Evolutionary conservation across 2,113 vertebrate genomes (phyloP), one percentile per base, ranked within the genome.

Genomic region (Scartelaos histophorus): DNA sequence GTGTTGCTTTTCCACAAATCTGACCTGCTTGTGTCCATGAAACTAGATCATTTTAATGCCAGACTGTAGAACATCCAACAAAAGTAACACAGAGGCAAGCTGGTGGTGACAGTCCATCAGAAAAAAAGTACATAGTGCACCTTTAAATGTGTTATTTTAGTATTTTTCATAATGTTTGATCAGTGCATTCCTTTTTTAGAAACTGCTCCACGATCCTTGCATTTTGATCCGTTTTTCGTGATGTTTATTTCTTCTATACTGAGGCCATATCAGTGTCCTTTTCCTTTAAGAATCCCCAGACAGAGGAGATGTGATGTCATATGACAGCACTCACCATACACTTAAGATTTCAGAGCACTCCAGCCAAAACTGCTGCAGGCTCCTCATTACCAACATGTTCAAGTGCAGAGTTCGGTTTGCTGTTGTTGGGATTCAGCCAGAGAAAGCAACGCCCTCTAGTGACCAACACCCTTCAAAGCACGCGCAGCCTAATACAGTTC

Each of bases 381-480:
- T 88, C 75, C 68, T 87, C 83, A 82, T 85, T 74, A 86, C 66
- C 73, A 85, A 53, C 83, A 83, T 70, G 73, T 68, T 78, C 64
- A 88, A 79, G 22, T 71, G 69, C 70, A 49, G 34, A 84, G 75
- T 82, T 76, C 76, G 71, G 71, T 87, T 85, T 87, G 82, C 84
- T 78, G 73, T 89, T 81, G 34, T 86, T 92, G 90, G 89, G 83
- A 45, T 70, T 57, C 13, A 53, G 88, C 90, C 90, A 90, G 80
- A 85, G 58, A 79, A 73, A 67, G 87, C 13, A 83, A 89, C 81
- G 78, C 89, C 88, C 88, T 86, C 91, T 57, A 81, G 88, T 90
- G 90, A 84, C 80, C 21, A 68, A 73, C 51, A 70, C 12, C 24
- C 51, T 49, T 51, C 73, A 29, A 38, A 76, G 80, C 87, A 89